Evolutionary conservation across 2,113 vertebrate species (phyloP).

Genomic region (Oplegnathus fasciatus): DNA sequence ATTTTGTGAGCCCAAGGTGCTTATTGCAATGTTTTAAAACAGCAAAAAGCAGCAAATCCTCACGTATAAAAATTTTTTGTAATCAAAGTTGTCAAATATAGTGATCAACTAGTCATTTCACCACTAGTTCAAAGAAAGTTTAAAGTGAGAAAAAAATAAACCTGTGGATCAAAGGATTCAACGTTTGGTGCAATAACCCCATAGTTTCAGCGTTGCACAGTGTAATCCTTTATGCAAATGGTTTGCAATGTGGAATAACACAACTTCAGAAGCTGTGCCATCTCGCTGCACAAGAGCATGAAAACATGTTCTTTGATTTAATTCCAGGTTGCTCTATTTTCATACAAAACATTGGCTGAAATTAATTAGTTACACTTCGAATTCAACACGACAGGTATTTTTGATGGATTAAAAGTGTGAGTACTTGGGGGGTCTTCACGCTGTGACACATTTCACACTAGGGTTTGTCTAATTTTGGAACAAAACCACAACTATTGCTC

Average conservation of each 20-base stretch:
- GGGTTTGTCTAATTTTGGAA: not conserved
- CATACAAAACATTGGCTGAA: conserved; percentile 12
- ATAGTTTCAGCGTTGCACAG: not conserved
- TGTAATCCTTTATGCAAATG: conserved; percentile 54
- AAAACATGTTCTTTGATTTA: conserved; percentile 37
- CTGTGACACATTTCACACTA: not conserved
- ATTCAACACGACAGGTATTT: not conserved
- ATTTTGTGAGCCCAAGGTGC: not conserved
- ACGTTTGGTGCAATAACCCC: not conserved
- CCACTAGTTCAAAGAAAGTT: conserved; percentile 16
- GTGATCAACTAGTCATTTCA: not conserved
- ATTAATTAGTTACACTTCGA: conserved; percentile 17
- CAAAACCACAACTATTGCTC: too few relatives aligned
- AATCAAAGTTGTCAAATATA: not conserved
- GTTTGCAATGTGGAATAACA: not conserved
- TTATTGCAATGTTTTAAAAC: not conserved
- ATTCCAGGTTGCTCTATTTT: conserved; percentile 15
- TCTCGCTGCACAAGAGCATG: not conserved
- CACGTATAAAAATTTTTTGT: not conserved
- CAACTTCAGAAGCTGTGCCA: conserved; percentile 35
- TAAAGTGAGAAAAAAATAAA: too few relatives aligned
- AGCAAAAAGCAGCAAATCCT: not conserved
- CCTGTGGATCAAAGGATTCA: conserved; percentile 4
- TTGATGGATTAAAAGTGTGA: not conserved
- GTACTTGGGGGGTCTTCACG: not conserved